Conservation (phyloP, 2,113 vertebrate genomes). For the Globicephala melas region DNA sequence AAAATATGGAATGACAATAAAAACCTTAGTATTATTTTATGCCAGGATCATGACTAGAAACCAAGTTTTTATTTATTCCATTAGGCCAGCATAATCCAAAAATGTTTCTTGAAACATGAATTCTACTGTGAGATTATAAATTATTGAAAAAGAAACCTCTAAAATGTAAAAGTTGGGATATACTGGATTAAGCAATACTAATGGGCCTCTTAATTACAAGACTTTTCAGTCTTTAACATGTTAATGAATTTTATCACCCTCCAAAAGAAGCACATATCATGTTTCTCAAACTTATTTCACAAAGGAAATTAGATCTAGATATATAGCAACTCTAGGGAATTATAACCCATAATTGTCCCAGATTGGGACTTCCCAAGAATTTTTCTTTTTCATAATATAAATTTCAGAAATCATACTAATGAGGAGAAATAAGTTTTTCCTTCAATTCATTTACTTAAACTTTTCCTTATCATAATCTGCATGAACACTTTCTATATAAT, state of each 20-base stretch:
- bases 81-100: background rate
- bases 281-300: background rate
- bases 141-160: background rate
- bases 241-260: background rate
- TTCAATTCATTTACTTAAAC: background rate
- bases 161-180: slow-evolving; percentile 20
- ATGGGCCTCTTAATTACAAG: background rate
- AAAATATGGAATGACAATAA: background rate
- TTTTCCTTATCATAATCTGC: background rate
- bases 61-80: slow-evolving; percentile 8
- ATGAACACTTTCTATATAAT: background rate
- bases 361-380: background rate
- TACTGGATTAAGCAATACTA: background rate
- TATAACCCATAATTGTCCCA: background rate
- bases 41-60: background rate
- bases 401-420: background rate
- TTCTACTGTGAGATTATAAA: slow-evolving; percentile 11
- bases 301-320: background rate
- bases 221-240: background rate
- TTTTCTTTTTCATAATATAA: background rate
- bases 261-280: background rate
- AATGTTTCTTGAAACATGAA: slow-evolving; percentile 29
- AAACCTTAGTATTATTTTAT: background rate
- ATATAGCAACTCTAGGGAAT: background rate
- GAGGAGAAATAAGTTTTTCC: background rate